Evolutionary conservation across 2,888 invertebrate genomes (phyloP), one percentile per base, ranked within the genome.

Genomic region (Lasioglossum calceatum): DNA sequence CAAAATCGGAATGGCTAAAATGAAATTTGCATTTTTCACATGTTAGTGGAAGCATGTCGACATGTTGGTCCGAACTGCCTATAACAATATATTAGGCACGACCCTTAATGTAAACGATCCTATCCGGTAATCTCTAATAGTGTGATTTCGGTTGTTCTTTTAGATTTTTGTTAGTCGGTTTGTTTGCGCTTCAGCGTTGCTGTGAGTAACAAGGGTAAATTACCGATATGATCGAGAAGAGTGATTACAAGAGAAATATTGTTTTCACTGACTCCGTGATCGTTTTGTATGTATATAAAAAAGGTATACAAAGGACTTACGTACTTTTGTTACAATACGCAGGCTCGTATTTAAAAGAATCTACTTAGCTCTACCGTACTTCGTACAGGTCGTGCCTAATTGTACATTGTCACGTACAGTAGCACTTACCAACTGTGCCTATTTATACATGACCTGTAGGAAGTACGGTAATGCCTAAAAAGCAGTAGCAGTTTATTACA

Each of bases 1-100:
- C 96, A 86, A 96, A 94, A 93, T 96, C 96, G 84, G 96, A 96
- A 72, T 96, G 96, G 93, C 96, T 96, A 92, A 72, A 92, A 92
- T 78, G 67, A 87, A 89, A 85, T 82, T 32, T 47, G 32, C 58
- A 74, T 70, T 58, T 61, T 82, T 54, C 47, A 23, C 23, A 73
- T 82, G 75, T 89, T 86, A 90, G 78, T 87, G 47, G 58, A 47
- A 39, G 76, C 27, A 50, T 79, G 19, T 75, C n/a, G 36, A n/a
- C 19, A 23, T 23, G 27, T 27, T 47, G 16, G 2, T 64, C 50
- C 73, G 61, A 27, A 77, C 74, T 81, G 81, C 78, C 82, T 91
- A 85, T 76, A 80, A 81, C 39, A 64, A 74, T 73, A 83, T 58
- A 89, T 90, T 89, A 91, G 91, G 92, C 91, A 92, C 91, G 89